Conservation (phyloP, 2,888 invertebrate genomes). For the Eilema caniola region DNA sequence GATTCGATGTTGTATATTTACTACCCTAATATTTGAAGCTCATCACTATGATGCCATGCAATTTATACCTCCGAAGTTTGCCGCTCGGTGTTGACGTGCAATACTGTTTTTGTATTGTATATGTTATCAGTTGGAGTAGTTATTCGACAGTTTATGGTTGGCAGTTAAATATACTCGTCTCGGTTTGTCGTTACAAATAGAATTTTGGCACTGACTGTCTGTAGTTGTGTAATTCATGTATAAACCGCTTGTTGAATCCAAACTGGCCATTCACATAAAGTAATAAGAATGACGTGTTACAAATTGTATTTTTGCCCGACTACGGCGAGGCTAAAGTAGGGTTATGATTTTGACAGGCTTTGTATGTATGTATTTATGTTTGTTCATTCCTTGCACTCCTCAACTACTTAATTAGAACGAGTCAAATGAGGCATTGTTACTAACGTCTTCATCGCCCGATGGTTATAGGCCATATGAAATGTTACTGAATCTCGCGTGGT, state of each 20-base stretch:
- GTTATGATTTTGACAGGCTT: no score
- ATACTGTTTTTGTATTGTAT: constrained; percentile 56
- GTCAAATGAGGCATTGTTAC: no score
- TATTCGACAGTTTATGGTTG: constrained; percentile 85
- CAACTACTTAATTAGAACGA: no score
- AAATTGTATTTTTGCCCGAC: no score
- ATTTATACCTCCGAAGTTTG: constrained; percentile 1
- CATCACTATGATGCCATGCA: neutral
- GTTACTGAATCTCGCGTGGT: no score
- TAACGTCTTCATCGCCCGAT: no score
- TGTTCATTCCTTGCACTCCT: no score
- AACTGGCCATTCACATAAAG: constrained; percentile 70
- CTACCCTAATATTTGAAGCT: neutral
- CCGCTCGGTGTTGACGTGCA: constrained; percentile 9
- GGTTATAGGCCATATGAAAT: no score
- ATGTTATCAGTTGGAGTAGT: constrained; percentile 73
- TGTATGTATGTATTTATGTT: no score
- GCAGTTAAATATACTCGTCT: constrained; percentile 86
- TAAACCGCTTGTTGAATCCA: constrained; percentile 81
- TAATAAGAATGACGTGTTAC: constrained; percentile 52
- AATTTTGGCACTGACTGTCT: constrained; percentile 86
- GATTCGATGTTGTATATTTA: no score
- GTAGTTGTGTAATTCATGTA: constrained; percentile 85
- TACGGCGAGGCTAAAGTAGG: no score
- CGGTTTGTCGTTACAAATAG: constrained; percentile 86